A percentile compares a stretch with the other conserved stretches of the same genome.
Conservation (phyloP, 2,888 invertebrate genomes). For the Urechis unicinctus region DNA sequence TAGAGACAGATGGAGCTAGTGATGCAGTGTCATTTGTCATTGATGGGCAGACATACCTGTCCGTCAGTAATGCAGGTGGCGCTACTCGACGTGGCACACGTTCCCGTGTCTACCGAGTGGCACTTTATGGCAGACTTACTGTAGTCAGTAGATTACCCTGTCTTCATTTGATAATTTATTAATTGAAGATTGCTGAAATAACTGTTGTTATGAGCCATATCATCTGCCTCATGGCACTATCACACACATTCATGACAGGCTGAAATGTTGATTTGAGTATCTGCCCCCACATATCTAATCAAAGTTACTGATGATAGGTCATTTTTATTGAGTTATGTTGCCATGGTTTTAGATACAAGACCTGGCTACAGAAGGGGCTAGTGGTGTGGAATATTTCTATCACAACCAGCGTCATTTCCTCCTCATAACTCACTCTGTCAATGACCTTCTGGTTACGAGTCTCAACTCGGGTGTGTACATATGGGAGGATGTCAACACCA, state of each 20-base stretch:
- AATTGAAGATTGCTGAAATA: not conserved
- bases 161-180: not conserved
- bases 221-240: no score
- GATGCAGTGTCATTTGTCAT: constrained; percentile 30
- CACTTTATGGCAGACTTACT: constrained; percentile 1
- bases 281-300: no score
- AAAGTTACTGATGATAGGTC: no score
- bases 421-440: constrained; percentile 32
- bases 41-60: constrained; percentile 26
- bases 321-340: not conserved
- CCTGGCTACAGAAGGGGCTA: constrained; percentile 32
- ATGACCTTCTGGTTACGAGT: constrained; percentile 30
- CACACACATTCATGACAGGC: no score
- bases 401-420: constrained; percentile 26
- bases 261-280: no score
- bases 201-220: no score
- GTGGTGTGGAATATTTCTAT: constrained; percentile 31
- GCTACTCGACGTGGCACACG: constrained; percentile 26
- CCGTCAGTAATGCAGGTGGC: constrained; percentile 37
- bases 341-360: constrained; percentile 34
- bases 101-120: constrained; percentile 30
- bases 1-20: constrained; percentile 39
- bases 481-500: constrained; percentile 29
- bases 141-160: constrained; percentile 1
- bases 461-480: constrained; percentile 31